Conservation (phyloP, 2,888 invertebrate species). For the Acrocyrtus sp. region DNA sequence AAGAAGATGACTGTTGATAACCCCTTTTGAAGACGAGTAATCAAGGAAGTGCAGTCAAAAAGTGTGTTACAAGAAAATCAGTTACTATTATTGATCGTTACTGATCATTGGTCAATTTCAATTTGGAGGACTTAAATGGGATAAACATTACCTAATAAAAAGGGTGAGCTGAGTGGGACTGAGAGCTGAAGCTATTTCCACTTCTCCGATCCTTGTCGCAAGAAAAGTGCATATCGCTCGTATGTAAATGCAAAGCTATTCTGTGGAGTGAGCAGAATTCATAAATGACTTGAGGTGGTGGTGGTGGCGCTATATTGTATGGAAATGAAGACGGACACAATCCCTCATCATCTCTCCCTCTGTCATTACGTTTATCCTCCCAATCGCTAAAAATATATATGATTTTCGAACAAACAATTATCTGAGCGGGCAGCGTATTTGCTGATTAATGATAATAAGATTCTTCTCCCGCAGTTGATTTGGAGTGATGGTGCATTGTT, state of each 20-base stretch:
- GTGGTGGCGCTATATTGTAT: constrained; percentile 29
- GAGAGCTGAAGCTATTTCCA: neutral
- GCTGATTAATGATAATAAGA: constrained; percentile 18
- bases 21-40: neutral
- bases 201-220: neutral
- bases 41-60: neutral
- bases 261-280: neutral
- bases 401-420: constrained; percentile 12
- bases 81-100: too few species aligned
- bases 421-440: too few species aligned
- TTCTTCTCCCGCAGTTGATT: too few species aligned
- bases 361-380: neutral
- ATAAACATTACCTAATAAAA: too few species aligned
- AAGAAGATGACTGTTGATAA: neutral
- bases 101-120: neutral
- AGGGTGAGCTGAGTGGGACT: neutral
- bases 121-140: neutral
- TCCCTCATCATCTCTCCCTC: neutral
- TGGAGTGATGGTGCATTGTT: neutral
- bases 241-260: neutral
- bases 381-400: neutral
- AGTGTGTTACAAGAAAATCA: too few species aligned
- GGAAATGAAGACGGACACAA: constrained; percentile 34
- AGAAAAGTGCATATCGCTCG: neutral
- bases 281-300: neutral